Evolutionary conservation across 2,888 invertebrate genomes (phyloP), one percentile per base, ranked within the genome.

Genomic region (Amphimallon solstitiale): DNA sequence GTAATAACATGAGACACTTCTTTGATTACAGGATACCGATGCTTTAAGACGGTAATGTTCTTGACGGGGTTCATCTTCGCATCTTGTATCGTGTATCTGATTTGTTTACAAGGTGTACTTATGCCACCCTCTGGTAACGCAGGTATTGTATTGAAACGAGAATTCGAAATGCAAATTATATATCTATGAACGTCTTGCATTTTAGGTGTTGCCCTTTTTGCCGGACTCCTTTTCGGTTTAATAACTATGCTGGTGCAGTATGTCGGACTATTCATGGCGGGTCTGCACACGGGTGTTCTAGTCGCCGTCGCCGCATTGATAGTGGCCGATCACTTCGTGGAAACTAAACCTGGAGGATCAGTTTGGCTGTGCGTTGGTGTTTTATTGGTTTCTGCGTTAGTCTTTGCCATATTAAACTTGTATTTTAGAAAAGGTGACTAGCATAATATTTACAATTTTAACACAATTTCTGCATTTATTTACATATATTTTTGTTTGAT

Each of bases 31-130:
- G 94, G 95, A 63, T 95, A 95, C 83, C 88, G 94, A 69, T 94
- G 93, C 81, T 92, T 94, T 82, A 93, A 94, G 81, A 92, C 92
- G 10, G 90, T 92, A 68, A 93, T 94, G 89, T 95, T 95, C 81
- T 85, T 94, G 56, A 94, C 93, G 51, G 95, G 95, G 34, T 91
- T 94, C 80, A 90, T 93, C 68, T 94, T 93, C 79, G 94, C 92
- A 12, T 89, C 93, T 54, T 88, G 92, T 69, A 88, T 93, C 70
- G 92, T 94, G 43, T 94, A 92, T 81, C 81, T 91, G 73, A 90
- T 94, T 76, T 92, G 93, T 79, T 84, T 92, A 54, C 93, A 93
- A 81, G 92, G 93, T 77, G 88, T 91, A 74, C 84, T 93, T 68
- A 87, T 94, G 81, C 91, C 92, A 10, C 85, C 89, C 56, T 89